Evolutionary conservation across 2,888 invertebrate genomes (phyloP), one percentile per base, ranked within the genome.

Genomic region (Automeris io): DNA sequence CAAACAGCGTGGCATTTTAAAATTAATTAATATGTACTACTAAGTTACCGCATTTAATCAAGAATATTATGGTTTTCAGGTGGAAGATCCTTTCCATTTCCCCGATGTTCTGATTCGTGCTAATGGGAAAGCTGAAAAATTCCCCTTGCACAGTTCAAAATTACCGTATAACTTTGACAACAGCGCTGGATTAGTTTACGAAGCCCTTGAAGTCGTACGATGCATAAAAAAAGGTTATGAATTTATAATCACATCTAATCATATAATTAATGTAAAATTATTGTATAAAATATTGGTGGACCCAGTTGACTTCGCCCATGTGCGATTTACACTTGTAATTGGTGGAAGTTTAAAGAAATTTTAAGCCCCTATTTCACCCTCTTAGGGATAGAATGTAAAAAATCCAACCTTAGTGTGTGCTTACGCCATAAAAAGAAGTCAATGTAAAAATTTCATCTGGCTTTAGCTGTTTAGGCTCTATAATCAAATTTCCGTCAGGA

Each of bases 101-200:
- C 90, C 94, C 0, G 88, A 88, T 0, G 83, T 77, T 31, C 56
- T 92, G 12, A 85, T 88, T 25, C 85, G 89, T 21, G 87, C 89
- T 0, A 86, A 88, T 45, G 90, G 90, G 0, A 76, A 69, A 34
- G 77, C 75, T 40, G 86, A 81, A 48, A 82, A 88, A 32, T 90
- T 89, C 64, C 70, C 88, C 1, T 64, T 93, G 3, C 94, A 94
- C 3, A 59, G 82, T 33, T 87, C 88, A 0, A 72, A 80, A 22
- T 35, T 83, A 2, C 62, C 75, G 6, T 89, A 88, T 48, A 91
- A 91, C 59, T 93, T 90, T 51, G 48, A 37, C 0, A 94, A 94
- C 59, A 93, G 93, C 39, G 89, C 89, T 16, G 94, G 93, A 2
- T 73, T 95, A 39, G 85, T 90, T 12, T 95, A 91, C 61, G 91